These are phyloP conservation scores for Pardalotus punctatus DNA, from an alignment of 2,113 vertebrate species.

Conservation along the genomic window DNA sequence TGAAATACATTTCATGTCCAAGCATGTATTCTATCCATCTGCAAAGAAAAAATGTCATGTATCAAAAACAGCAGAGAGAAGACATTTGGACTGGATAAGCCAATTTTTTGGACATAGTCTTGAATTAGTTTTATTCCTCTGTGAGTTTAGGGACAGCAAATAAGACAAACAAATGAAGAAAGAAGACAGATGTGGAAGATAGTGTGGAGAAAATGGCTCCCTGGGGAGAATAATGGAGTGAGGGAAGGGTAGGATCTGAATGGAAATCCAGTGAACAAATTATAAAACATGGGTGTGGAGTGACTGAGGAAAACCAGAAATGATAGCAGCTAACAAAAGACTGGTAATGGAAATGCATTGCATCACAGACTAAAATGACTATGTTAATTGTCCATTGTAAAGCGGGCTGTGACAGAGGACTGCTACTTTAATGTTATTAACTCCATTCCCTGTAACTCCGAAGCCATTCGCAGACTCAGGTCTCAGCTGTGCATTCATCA, in stretches of 20 bases:
- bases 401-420: background rate
- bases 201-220: background rate
- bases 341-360: background rate
- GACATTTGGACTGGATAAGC: background rate
- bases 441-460: background rate
- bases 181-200: background rate
- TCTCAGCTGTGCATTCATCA: background rate
- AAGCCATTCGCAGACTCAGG: background rate
- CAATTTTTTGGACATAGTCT: background rate
- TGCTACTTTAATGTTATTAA: background rate
- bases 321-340: background rate
- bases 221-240: background rate
- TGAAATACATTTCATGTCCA: background rate
- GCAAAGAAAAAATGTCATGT: background rate
- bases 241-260: background rate
- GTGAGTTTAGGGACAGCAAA: background rate
- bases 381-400: background rate
- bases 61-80: background rate
- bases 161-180: background rate
- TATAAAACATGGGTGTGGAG: background rate
- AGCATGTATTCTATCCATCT: background rate
- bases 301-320: background rate
- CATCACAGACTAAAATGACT: background rate
- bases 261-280: background rate
- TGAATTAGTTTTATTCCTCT: background rate